Percentiles rank a stretch among this genome's conserved stretches.
These are phyloP conservation scores for Echiichthys vipera DNA, from an alignment of 2,797 vertebrate genomes.

Conservation along the genomic window DNA sequence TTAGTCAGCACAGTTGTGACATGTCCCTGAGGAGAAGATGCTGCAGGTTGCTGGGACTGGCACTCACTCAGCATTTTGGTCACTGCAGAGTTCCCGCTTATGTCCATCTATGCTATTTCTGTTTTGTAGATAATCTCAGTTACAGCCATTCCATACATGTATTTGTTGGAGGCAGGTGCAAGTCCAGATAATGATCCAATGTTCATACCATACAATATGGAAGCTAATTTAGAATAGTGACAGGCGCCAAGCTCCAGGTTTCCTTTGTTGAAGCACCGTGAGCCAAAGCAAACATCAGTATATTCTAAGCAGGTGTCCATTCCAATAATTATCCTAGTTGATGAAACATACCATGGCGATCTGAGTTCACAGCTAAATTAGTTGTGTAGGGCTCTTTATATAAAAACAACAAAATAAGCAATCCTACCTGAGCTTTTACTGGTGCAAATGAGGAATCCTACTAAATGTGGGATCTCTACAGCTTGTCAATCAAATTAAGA, in stretches of 20 bases:
- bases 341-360: conserved; percentile 1
- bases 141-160: background rate
- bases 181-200: conserved; percentile 15
- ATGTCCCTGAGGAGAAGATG: conserved; percentile 35
- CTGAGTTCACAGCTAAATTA: background rate
- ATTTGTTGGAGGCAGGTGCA: background rate
- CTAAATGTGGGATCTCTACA: background rate
- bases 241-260: background rate
- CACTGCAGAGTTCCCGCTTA: conserved; percentile 19
- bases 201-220: conserved; percentile 11
- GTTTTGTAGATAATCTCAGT: background rate
- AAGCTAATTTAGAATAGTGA: conserved; percentile 14
- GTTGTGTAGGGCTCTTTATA: background rate
- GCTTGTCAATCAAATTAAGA: background rate
- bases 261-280: background rate
- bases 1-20: conserved; percentile 61
- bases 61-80: conserved; percentile 37
- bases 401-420: too few species aligned
- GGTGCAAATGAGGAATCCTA: background rate
- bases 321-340: conserved; percentile 7
- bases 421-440: background rate
- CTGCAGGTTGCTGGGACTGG: conserved; percentile 14
- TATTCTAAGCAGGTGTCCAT: conserved; percentile 25
- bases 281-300: conserved; percentile 34
- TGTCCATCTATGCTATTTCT: conserved; percentile 7